These are phyloP conservation scores for Homarus americanus DNA, from an alignment of 1,140 invertebrate genomes.

Conservation along the genomic window DNA sequence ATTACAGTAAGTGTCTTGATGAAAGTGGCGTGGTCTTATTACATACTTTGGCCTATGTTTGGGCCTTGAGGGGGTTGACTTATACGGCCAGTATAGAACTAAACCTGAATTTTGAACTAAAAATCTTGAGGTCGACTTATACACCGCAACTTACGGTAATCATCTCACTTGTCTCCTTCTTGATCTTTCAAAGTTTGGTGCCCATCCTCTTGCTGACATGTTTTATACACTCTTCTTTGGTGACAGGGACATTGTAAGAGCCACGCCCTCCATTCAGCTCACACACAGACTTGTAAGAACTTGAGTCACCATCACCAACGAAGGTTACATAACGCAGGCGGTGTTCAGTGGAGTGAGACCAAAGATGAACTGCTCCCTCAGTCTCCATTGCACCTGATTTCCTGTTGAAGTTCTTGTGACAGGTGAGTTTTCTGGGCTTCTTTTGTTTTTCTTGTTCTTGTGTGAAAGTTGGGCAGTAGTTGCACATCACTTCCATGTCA, in stretches of 20 bases:
- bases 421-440: not conserved
- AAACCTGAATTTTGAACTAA: no score
- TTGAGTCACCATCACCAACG: slow-evolving; percentile 8
- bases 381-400: not conserved
- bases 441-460: not conserved
- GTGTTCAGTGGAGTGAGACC: not conserved
- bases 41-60: no score
- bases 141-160: no score
- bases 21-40: no score
- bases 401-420: not conserved
- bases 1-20: no score
- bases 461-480: not conserved
- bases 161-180: not conserved
- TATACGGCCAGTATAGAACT: no score
- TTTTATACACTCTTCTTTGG: slow-evolving; percentile 18
- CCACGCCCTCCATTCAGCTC: not conserved
- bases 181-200: not conserved
- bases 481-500: no score
- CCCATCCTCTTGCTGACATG: slow-evolving; percentile 23
- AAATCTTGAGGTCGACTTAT: no score
- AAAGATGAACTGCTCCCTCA: not conserved
- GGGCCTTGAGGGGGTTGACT: no score
- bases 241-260: not conserved
- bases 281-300: not conserved
- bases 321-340: slow-evolving; percentile 21